phyloP scores from a whole-genome alignment of 2,113 vertebrate species.

The Embiotoca jacksoni region DNA sequence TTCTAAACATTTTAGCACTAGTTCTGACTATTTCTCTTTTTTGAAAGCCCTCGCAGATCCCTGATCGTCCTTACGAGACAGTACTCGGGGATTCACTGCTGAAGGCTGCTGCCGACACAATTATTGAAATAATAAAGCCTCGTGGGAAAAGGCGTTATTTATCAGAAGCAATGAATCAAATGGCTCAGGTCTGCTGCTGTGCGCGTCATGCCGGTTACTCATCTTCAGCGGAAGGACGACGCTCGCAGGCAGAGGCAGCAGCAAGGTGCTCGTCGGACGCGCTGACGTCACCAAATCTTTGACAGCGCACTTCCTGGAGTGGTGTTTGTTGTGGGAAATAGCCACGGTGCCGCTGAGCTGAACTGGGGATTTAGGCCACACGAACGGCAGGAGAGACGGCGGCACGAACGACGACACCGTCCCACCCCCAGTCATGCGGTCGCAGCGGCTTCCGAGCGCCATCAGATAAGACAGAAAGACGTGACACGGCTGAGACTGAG shows the following conservation, averaged over 20 bases:
- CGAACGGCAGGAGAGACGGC: constrained; percentile 28
- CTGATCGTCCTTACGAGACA: no score
- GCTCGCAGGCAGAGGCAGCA: constrained; percentile 31
- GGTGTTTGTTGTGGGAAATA: constrained; percentile 82
- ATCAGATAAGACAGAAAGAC: constrained; percentile 45
- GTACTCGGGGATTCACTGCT: background rate
- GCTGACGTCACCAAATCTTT: constrained; percentile 81
- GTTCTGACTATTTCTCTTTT: no score
- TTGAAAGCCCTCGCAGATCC: no score
- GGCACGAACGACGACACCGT: background rate
- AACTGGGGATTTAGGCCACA: constrained; percentile 27
- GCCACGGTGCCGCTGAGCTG: constrained; percentile 46
- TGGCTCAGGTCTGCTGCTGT: constrained; percentile 2
- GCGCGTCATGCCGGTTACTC: constrained; percentile 20
- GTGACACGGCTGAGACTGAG: constrained; percentile 28
- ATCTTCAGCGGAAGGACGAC: background rate
- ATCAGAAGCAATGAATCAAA: constrained; percentile 32
- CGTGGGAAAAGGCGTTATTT: background rate
- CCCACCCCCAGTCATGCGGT: constrained; percentile 53
- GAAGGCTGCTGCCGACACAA: background rate
- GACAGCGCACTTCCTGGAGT: constrained; percentile 85
- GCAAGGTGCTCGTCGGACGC: constrained; percentile 65
- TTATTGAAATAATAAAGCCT: constrained; percentile 13
- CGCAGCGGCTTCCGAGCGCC: constrained; percentile 35
- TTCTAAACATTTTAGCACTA: no score